phyloP scores from a whole-genome alignment of 2,888 invertebrate species.

The Caenorhabditis afra region DNA sequence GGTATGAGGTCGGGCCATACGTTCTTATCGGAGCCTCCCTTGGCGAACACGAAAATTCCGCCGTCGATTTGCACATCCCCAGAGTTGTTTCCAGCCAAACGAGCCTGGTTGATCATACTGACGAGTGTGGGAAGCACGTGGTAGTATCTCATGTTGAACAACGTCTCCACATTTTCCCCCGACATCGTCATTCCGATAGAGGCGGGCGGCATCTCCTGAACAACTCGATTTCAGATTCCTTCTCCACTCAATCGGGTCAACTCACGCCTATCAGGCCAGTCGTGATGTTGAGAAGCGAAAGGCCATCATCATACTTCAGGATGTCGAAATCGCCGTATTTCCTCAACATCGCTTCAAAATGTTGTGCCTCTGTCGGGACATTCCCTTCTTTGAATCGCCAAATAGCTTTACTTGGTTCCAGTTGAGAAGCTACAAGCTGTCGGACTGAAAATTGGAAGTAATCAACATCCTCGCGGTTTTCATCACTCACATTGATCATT shows the following conservation, averaged over 20 bases:
- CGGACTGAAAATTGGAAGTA: constrained; percentile 27
- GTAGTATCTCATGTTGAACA: constrained; percentile 42
- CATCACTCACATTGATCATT: constrained; percentile 52
- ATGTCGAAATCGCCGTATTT: constrained; percentile 22
- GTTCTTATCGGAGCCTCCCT: constrained; percentile 12
- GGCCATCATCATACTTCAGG: neutral
- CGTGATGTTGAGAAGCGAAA: constrained; percentile 31
- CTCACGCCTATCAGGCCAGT: constrained; percentile 39
- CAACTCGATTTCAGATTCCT: neutral
- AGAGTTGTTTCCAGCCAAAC: constrained; percentile 6
- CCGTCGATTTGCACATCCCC: constrained; percentile 23
- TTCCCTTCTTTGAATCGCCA: constrained; percentile 26
- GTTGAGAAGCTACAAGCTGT: constrained; percentile 8
- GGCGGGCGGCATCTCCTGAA: constrained; percentile 55
- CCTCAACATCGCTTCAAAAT: constrained; percentile 20
- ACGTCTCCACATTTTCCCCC: neutral
- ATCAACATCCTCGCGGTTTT: neutral
- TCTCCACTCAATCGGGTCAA: neutral
- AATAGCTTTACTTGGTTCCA: constrained; percentile 39
- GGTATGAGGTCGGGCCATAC: neutral
- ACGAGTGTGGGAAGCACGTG: constrained; percentile 46
- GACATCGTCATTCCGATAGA: constrained; percentile 29
- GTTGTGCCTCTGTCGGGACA: constrained; percentile 14
- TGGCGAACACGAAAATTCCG: constrained; percentile 41
- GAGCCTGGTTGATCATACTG: constrained; percentile 41